Evolutionary conservation across 2,888 invertebrate species (phyloP).

Genomic region (Pristionchus mayeri): DNA sequence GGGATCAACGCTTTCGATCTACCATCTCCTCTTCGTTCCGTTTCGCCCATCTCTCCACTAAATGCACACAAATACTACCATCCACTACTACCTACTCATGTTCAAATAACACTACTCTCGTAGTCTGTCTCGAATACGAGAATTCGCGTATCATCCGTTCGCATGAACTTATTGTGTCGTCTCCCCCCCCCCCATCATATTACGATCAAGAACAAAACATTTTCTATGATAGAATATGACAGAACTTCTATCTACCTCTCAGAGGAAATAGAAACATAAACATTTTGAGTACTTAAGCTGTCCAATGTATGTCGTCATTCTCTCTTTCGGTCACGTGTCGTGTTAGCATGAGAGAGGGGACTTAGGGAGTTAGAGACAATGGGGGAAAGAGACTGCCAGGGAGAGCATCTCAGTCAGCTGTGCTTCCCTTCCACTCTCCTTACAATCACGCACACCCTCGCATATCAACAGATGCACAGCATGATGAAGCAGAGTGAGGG

Average conservation of each 20-base stretch:
- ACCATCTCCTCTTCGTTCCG: constrained; percentile 4
- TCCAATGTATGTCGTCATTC: constrained; percentile 2
- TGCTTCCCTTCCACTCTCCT: neutral
- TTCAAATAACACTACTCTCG: constrained; percentile 36
- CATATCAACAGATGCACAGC: neutral
- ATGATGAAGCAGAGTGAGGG: no score
- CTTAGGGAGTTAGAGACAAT: constrained; percentile 13
- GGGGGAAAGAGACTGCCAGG: neutral
- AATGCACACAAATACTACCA: constrained; percentile 38
- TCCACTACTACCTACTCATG: constrained; percentile 39
- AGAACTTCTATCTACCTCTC: no score
- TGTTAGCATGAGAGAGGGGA: neutral
- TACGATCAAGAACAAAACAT: neutral
- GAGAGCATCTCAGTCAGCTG: constrained; percentile 24
- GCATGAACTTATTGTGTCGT: neutral
- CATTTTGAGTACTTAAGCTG: neutral
- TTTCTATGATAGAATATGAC: neutral
- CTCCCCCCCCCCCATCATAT: neutral
- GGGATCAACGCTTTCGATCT: constrained; percentile 27
- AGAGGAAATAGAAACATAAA: neutral
- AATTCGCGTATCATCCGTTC: neutral
- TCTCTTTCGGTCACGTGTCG: constrained; percentile 15
- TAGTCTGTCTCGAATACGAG: neutral
- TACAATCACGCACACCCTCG: neutral
- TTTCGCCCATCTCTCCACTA: constrained; percentile 35